Base-by-base conservation (phyloP, 2,888 invertebrate species). In the Protonemura montana region DNA sequence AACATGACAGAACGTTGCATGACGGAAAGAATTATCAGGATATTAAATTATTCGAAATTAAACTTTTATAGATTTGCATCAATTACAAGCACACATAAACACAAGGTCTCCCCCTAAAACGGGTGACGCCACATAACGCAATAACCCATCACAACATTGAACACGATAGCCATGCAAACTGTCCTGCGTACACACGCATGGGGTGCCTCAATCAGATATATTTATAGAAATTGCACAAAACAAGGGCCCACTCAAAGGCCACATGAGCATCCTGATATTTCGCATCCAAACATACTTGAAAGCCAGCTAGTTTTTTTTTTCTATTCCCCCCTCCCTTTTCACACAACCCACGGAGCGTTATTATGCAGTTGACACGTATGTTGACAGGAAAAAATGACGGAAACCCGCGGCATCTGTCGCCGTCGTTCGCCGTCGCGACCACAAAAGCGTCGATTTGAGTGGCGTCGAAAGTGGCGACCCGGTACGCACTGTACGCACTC, bases 61-160 rank as follows among this genome's bases (percentile, higher is more conserved):
- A 59, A 59, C 59, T 59, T 59, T 59, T 59, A 59, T 59, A 59
- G 13, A 59, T 59, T 59, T 59, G 59, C 59, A 59, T 59, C 59
- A 10, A 59, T 59, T 1, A 21, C 59, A 59, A 3, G 10, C 35
- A 35, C 35, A 35, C 35, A 35, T 35, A 6, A 3, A 35, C 35
- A 35, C 35, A 35, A 35, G 35, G 3, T 35, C 3, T 13, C 59
- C 59, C 59, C 59, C 59, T 21, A 10, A 21, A 59, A 16, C 21
- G 59, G 6, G 59, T 21, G 21, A 59, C 59, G 59, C 10, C 10
- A 35, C 35, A 10, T 35, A 59, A 59, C 59, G 21, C 21, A 21
- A 59, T 21, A 21, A 59, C 59, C 2, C 21, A 21, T 59, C 59
- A 59, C 13, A 59, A 59, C 59, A 59, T 59, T 59, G 35, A 35